Conservation (phyloP, 2,888 invertebrate species). For the Ferdinandea cuprea region DNA sequence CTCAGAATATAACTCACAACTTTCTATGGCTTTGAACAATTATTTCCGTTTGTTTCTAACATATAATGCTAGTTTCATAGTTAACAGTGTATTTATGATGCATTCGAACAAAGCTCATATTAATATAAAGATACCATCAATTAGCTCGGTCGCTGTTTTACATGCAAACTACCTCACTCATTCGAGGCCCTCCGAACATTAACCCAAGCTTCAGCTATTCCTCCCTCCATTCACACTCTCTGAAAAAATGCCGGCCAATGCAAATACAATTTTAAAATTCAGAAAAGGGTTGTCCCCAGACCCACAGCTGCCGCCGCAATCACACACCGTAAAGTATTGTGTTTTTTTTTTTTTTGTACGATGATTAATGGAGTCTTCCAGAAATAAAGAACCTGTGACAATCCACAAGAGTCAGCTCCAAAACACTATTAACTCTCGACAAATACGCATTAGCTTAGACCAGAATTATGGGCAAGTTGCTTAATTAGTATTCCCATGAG, state of each 20-base stretch:
- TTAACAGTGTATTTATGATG: constrained; percentile 58
- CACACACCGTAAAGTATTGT: constrained; percentile 7
- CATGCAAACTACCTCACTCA: constrained; percentile 50
- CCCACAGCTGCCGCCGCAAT: not conserved
- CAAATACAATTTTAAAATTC: constrained; percentile 52
- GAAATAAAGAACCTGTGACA: constrained; percentile 21
- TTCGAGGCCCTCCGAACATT: not conserved
- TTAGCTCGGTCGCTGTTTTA: constrained; percentile 20
- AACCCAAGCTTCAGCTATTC: not conserved
- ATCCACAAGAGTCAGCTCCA: not conserved
- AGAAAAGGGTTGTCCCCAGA: constrained; percentile 36
- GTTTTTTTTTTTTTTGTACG: constrained; percentile 30
- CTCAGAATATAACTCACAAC: constrained; percentile 44
- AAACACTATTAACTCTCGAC: constrained; percentile 15
- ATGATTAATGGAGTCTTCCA: constrained; percentile 56
- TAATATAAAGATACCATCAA: constrained; percentile 44
- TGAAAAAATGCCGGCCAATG: not conserved
- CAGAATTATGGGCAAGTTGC: constrained; percentile 68
- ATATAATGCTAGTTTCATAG: constrained; percentile 31
- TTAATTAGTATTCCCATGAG: constrained; percentile 65
- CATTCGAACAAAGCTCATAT: constrained; percentile 45
- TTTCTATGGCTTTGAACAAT: constrained; percentile 37
- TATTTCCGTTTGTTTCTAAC: constrained; percentile 36
- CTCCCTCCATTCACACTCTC: constrained; percentile 16
- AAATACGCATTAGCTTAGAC: constrained; percentile 9